Evolutionary conservation across 1,140 invertebrate species (phyloP), one percentile per base, ranked within the genome.

Genomic region (Brachionus paranguensis): DNA sequence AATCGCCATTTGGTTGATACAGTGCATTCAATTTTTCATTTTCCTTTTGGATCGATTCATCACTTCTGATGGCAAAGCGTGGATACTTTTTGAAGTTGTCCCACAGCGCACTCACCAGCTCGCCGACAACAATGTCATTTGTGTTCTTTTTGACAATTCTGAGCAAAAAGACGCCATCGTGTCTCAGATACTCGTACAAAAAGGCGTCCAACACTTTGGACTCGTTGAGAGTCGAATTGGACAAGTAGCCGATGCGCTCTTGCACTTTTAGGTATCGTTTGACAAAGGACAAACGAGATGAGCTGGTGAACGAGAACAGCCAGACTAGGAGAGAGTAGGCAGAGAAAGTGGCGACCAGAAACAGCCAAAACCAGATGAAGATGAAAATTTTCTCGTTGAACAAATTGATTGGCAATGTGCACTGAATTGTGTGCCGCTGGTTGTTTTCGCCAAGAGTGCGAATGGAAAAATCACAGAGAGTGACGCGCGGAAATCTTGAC

Each of bases 81-180:
- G 78, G 78, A 81, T 81, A 81, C 60, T 68, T 60, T 47, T 81
- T 81, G 37, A 81, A 83, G 6, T 83, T 68, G 37, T 83, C 81
- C 91, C 90, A 91, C 24, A 91, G 85, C 65, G 89, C 89, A 41
- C 89, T 87, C 65, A 91, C 87, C 72, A 91, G 85, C 86, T 91
- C 91, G 10, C 89, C 90, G 20, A 90, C 90, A 78, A 91, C 87
- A 45, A 91, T 90, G 84, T 91, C 90, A 83, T 90, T 90, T 74
- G 91, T 89, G 86, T 91, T 91, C 84, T 91, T 90, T 33, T 90
- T 90, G 45, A 91, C 89, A 24, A 91, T 87, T 53, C 90, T 85
- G 17, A 91, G 86, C 11, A 90, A 88, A 85, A 91, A 91, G 27
- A 91, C 90, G 8, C 91, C 91, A 86, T 91, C 91, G 64, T 89